A percentile compares a stretch with the other conserved stretches of the same genome.
These are phyloP conservation scores for Stigmatopora argus DNA, from an alignment of 2,113 vertebrate genomes.

Conservation along the genomic window DNA sequence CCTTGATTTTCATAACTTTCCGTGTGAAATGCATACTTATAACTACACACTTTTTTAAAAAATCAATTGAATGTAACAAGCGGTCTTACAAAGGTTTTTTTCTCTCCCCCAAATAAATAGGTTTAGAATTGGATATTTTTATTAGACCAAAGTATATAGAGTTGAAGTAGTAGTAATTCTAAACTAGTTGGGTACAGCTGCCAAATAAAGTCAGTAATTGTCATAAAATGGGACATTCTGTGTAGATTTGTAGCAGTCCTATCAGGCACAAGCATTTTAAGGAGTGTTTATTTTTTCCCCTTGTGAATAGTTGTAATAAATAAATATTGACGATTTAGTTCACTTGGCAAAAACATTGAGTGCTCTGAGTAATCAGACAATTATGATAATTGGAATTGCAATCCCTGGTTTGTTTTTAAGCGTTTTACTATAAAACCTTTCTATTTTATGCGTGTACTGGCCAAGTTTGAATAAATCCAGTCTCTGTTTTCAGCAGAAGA, in stretches of 20 bases:
- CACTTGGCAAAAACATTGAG: neutral
- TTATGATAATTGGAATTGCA: neutral
- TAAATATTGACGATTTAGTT: neutral
- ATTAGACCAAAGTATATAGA: neutral
- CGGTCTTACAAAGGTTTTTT: too few relatives aligned
- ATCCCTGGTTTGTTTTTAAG: neutral
- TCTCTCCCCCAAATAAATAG: too few relatives aligned
- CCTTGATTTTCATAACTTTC: constrained; percentile 34
- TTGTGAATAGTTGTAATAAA: neutral
- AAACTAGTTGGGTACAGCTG: neutral
- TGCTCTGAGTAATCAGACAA: neutral
- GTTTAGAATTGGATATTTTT: neutral
- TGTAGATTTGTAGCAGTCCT: neutral
- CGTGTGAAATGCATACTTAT: constrained; percentile 15
- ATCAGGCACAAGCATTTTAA: neutral
- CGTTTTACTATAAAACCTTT: neutral
- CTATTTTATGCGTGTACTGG: too few relatives aligned
- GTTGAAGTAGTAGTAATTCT: neutral
- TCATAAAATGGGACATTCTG: neutral
- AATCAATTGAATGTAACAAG: too few relatives aligned
- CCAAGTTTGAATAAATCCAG: neutral
- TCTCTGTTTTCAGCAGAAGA: neutral
- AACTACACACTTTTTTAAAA: constrained; percentile 21
- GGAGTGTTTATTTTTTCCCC: neutral
- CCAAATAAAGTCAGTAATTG: neutral